Evolutionary conservation across 2,113 vertebrate genomes (phyloP).

Genomic region (Sapajus apella): DNA sequence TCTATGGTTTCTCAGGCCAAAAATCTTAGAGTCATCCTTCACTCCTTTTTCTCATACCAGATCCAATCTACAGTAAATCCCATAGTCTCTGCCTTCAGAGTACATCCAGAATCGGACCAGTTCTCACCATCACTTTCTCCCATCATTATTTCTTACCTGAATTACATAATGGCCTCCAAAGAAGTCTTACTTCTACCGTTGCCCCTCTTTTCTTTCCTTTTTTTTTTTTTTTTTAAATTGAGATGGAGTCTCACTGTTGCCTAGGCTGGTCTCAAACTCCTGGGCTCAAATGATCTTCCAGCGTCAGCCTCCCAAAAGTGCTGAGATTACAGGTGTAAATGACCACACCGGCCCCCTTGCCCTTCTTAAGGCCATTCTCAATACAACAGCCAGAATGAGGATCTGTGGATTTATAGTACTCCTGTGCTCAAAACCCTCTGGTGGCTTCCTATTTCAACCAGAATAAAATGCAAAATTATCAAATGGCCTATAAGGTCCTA

Average conservation of each 20-base stretch:
- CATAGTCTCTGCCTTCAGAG: not conserved
- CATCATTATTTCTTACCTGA: not conserved
- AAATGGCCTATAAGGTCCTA: not conserved
- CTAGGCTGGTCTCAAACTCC: no score
- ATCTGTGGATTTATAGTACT: not conserved
- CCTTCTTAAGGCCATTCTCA: not conserved
- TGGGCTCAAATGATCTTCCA: no score
- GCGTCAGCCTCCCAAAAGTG: no score
- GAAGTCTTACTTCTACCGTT: not conserved
- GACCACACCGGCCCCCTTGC: no score
- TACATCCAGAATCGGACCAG: not conserved
- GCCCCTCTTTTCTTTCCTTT: no score
- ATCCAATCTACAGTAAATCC: not conserved
- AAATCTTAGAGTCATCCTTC: not conserved
- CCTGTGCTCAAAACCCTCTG: not conserved
- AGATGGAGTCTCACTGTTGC: no score
- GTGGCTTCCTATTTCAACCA: not conserved
- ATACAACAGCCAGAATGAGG: not conserved
- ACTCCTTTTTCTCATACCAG: not conserved
- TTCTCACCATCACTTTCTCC: not conserved
- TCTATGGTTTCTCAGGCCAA: not conserved
- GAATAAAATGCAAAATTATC: not conserved
- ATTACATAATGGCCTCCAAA: not conserved
- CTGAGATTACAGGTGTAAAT: no score
- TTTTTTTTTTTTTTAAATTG: no score